phyloP scores from a whole-genome alignment of 1,140 invertebrate genomes.

The Drosophila grimshawi region DNA sequence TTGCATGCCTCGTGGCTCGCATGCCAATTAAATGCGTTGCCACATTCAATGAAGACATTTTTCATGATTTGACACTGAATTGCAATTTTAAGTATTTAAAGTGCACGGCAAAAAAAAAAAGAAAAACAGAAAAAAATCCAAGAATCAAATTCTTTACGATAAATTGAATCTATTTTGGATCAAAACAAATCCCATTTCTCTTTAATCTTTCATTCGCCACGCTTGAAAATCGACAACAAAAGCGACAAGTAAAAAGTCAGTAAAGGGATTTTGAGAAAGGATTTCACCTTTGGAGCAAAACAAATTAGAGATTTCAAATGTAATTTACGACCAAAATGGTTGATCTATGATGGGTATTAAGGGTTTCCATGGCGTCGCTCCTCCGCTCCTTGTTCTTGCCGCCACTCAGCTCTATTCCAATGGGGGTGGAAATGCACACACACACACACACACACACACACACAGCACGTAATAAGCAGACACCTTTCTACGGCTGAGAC shows the following conservation, averaged over 20 bases:
- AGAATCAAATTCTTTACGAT: neutral
- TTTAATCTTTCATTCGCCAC: slow-evolving; percentile 23
- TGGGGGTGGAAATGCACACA: slow-evolving; percentile 25
- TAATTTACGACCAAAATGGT: slow-evolving; percentile 79
- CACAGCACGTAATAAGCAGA: slow-evolving; percentile 23
- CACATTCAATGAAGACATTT: slow-evolving; percentile 49
- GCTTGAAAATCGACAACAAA: slow-evolving; percentile 36
- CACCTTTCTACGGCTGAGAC: slow-evolving; percentile 1
- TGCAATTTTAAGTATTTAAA: slow-evolving; percentile 5
- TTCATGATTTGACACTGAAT: slow-evolving; percentile 19
- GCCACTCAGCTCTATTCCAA: neutral
- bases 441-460: slow-evolving; percentile 20
- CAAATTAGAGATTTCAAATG: slow-evolving; percentile 81
- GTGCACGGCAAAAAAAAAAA: neutral
- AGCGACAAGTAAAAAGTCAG: slow-evolving; percentile 34
- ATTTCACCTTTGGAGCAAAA: slow-evolving; percentile 75
- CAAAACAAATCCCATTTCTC: slow-evolving; percentile 34
- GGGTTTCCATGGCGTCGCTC: slow-evolving; percentile 55
- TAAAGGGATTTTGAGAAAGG: slow-evolving; percentile 56
- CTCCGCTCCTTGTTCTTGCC: slow-evolving; percentile 18
- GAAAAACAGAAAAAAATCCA: neutral
- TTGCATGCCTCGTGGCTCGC: slow-evolving; percentile 62
- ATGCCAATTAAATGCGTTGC: slow-evolving; percentile 53
- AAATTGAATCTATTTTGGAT: slow-evolving; percentile 11
- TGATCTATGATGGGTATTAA: slow-evolving; percentile 79